Evolutionary conservation across 2,113 vertebrate species (phyloP).

Genomic region (Nansenia antarctica): DNA sequence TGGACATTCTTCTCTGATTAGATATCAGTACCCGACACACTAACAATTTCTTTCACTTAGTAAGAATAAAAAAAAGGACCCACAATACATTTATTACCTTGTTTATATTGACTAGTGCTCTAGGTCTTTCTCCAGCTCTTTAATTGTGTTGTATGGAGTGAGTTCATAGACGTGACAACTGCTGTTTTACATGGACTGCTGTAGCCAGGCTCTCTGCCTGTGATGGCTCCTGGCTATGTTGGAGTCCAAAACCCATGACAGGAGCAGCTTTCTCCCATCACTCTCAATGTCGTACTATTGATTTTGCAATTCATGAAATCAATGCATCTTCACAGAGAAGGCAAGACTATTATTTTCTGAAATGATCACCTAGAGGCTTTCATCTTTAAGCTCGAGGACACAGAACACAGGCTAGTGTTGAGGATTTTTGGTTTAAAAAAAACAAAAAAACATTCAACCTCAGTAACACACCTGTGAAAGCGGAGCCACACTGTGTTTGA

Average conservation of each 20-base stretch:
- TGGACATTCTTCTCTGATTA: neutral
- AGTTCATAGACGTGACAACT: neutral
- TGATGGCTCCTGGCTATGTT: neutral
- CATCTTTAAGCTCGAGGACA: neutral
- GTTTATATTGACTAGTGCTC: neutral
- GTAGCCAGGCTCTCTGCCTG: neutral
- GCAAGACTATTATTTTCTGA: neutral
- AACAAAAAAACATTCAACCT: neutral
- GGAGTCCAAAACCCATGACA: neutral
- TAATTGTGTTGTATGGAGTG: neutral
- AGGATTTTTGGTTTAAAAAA: neutral
- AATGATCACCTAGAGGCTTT: neutral
- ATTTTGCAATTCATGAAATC: slow-evolving; percentile 16
- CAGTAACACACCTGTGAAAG: neutral
- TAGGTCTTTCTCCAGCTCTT: neutral
- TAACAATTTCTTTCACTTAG: neutral
- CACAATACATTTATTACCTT: neutral
- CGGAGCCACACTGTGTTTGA: neutral
- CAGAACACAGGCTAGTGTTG: neutral
- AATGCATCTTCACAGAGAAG: slow-evolving; percentile 11
- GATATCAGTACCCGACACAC: neutral
- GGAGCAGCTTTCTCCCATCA: slow-evolving; percentile 14
- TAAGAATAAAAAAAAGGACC: neutral
- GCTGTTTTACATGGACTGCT: neutral
- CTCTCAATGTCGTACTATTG: slow-evolving; percentile 22